Evolutionary conservation across 1,140 invertebrate species (phyloP), one percentile per base, ranked within the genome.

Genomic region (Anastrepha ludens): DNA sequence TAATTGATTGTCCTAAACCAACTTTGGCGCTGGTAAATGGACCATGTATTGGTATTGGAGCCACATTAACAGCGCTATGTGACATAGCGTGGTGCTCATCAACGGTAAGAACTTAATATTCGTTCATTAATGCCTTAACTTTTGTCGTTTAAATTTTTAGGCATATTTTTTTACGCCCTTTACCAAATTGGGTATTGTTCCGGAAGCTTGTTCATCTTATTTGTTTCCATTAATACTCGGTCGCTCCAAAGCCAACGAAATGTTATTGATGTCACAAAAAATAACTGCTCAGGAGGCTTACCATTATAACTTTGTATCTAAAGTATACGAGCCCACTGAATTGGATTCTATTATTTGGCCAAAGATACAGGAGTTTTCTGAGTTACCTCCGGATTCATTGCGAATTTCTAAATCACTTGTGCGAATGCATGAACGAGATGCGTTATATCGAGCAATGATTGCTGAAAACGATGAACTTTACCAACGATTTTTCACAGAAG

Each of bases 101-200:
- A 88, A 96, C 93, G 90, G 96, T 95, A 91, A 89, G 67, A 50
- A 41, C 29, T 29, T 29, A 2, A 60, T 74, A 15, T 44, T 41
- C 41, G 67, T 13, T 44, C 0, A 13, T 64, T 7, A n/a, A 7
- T 88, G 17, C 44, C 9, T 55, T 2, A 55, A 41, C 15, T 64
- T 50, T 15, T 41, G 59, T 20, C 17, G 7, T 89, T 87, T 64
- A 39, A 47, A 94, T 88, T 87, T 39, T 7, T 89, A 97, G 96
- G 97, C 98, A 20, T 97, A 96, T 89, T 98, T 99, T 93, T 94
- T 96, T 67, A 97, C 97, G 67, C 98, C 98, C 59, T 99, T 99
- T 93, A 95, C 96, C 70, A 94, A 94, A 88, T 93, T 98, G 62
- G 97, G 97, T 20, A 94, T 98, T 87, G 95, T 96, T 59, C 96